Percentiles rank a stretch among this genome's conserved stretches.
Conservation (phyloP, 2,113 vertebrate species). For the Bufo bufo region DNA sequence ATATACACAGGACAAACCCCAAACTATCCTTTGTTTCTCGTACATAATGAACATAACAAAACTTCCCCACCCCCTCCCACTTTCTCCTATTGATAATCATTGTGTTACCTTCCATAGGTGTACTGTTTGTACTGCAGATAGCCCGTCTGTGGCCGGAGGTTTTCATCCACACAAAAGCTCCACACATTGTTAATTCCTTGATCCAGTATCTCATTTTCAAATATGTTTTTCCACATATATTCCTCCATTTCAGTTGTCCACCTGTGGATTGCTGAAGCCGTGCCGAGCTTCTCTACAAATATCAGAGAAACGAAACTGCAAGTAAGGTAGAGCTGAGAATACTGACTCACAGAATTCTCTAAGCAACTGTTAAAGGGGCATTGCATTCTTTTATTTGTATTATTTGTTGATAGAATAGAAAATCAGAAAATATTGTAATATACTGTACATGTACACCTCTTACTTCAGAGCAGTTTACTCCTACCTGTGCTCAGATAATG, state of each 20-base stretch:
- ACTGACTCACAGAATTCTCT: not conserved
- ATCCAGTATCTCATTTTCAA: slow-evolving; percentile 27
- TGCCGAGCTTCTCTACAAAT: not conserved
- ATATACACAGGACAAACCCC: too few species aligned
- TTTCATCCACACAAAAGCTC: slow-evolving; percentile 64
- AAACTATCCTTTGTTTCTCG: too few species aligned
- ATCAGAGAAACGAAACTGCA: slow-evolving; percentile 16
- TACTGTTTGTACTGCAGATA: slow-evolving; percentile 58
- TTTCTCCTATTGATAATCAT: not conserved
- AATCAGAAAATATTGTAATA: too few species aligned
- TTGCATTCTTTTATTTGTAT: too few species aligned
- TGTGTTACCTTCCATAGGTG: slow-evolving; percentile 64
- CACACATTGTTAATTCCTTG: slow-evolving; percentile 59
- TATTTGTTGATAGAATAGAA: too few species aligned
- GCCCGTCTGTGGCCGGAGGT: not conserved
- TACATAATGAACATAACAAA: too few species aligned
- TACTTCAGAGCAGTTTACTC: too few species aligned
- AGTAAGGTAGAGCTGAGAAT: not conserved
- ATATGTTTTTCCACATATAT: slow-evolving; percentile 57
- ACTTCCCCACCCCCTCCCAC: too few species aligned
- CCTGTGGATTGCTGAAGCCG: not conserved
- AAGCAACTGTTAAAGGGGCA: not conserved
- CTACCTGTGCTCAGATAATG: too few species aligned
- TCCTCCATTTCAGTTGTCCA: not conserved
- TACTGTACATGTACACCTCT: too few species aligned